A percentile compares a stretch with the other conserved stretches of the same genome.
Conservation (phyloP, 2,113 vertebrate genomes). For the Vanacampus margaritifer region DNA sequence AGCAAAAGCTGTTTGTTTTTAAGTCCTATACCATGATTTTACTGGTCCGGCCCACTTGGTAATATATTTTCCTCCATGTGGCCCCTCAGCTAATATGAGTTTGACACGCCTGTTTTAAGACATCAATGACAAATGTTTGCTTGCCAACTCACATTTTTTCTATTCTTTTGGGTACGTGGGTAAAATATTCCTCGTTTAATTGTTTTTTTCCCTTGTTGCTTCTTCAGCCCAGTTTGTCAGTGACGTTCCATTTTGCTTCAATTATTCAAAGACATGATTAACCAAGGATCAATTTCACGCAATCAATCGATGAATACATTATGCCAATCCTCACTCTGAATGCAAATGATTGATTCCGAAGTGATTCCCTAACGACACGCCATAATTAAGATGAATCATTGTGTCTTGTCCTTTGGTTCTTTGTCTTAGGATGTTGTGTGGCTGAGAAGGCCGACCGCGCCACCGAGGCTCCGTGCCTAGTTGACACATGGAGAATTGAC, state of each 20-base stretch:
- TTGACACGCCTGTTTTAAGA: no score
- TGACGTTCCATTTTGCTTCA: neutral
- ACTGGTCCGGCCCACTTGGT: no score
- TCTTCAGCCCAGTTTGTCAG: neutral
- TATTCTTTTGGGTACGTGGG: neutral
- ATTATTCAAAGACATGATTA: neutral
- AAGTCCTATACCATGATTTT: no score
- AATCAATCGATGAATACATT: neutral
- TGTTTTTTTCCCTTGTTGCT: neutral
- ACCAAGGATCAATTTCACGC: neutral
- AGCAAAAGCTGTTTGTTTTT: no score
- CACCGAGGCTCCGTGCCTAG: slow-evolving; percentile 53
- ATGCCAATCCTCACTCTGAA: neutral
- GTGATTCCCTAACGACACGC: neutral
- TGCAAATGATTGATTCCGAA: neutral
- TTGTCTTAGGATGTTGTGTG: slow-evolving; percentile 60
- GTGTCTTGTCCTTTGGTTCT: slow-evolving; percentile 42
- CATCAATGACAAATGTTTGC: no score
- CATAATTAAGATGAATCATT: slow-evolving; percentile 23
- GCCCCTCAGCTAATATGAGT: no score
- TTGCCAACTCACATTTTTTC: neutral
- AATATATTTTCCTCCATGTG: no score
- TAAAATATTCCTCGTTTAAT: neutral
- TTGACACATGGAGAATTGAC: slow-evolving; percentile 59
- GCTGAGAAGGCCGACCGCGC: slow-evolving; percentile 57